Evolutionary conservation across 2,888 invertebrate genomes (phyloP), one percentile per base, ranked within the genome.

Genomic region (Lycia hirtaria): DNA sequence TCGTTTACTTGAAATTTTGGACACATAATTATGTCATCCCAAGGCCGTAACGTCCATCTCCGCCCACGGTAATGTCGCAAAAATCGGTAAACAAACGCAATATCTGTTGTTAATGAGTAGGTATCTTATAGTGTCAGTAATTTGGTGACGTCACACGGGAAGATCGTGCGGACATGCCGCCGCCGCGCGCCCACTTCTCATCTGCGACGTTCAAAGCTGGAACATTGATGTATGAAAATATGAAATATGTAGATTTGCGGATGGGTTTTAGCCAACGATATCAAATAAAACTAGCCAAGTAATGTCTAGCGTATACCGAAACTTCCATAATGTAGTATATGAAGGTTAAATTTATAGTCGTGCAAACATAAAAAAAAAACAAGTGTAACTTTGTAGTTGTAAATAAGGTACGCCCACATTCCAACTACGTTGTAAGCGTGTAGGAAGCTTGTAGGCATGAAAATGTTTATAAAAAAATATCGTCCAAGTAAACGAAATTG

Each of bases 151-250:
- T 56, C 55, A 56, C 56, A 52, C 28, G 14, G 24, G 40, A 44
- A 43, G 30, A 48, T 54, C 47, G 20, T 28, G 51, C 43, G 58
- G 51, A 54, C 43, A 44, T 26, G 35, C 15, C 32, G 51, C 48
- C 54, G 45, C 41, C 26, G 26, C 3, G 47, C 61, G 62, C 69
- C 69, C 66, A 72, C 68, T 65, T 56, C 28, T 20, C 52, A 62
- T 65, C 68, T 71, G 55, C 68, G 67, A 43, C 62, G 67, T 69
- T 66, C 24, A 56, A 56, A 47, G 45, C 41, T 37, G 53, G 24
- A 44, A 50, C 53, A 53, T 24, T 37, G 15, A 50, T 24, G 20
- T 48, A 37, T 24, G 28, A 41, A 45, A 19, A 40, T 20, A 58
- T 72, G 61, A 68, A 60, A 57, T 58, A 49, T 57, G 56, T 55